Base-by-base conservation (phyloP, 2,888 invertebrate genomes). In the Andrena bicolor region DNA sequence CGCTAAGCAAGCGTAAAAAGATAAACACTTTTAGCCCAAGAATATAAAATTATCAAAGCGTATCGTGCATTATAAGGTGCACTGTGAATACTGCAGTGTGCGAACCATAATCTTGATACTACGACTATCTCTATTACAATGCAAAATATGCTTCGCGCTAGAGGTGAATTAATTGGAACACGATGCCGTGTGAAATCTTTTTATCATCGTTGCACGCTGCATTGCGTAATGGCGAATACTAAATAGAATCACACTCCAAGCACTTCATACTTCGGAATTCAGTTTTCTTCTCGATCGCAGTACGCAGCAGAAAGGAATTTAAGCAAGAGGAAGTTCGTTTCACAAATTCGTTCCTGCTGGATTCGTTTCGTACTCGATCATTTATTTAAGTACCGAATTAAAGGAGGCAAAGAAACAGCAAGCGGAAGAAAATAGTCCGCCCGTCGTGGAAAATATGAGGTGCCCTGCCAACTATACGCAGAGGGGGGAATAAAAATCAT, bases 301-400 rank as follows among this genome's bases (percentile, higher is more conserved):
- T 28, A 4, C 3, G 13, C 41, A 13, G 41, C 41, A 41, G 41
- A 53, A 64, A 48, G 56, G 30, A 32, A 23, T 71, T 32, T 16
- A 56, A 16, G 23, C 23, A 23, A 23, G 23, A 23, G 23, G 23
- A 23, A 23, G 23, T 56, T 58, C n/a, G 20, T 58, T 30, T 58
- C 41, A 30, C 23, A 48, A 65, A 48, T 48, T 41, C 56, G 5
- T 63, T 73, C 41, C 41, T 5, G 41, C 41, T 41, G 41, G 16
- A 41, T 41, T 48, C 48, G 2, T 48, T 32, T 63, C 7, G n/a
- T 10, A 7, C 32, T 49, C 48, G 8, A 13, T 13, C 41, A 35
- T 72, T 35, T 30, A 13, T 63, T 63, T 63, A 72, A 63, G 63
- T 53, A 63, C 60, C 51, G 66, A 35, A 28, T 51, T 41, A 32